Percentiles rank a stretch among this genome's conserved stretches.
Conservation (phyloP, 2,797 vertebrate species). For the Bovichtus variegatus region DNA sequence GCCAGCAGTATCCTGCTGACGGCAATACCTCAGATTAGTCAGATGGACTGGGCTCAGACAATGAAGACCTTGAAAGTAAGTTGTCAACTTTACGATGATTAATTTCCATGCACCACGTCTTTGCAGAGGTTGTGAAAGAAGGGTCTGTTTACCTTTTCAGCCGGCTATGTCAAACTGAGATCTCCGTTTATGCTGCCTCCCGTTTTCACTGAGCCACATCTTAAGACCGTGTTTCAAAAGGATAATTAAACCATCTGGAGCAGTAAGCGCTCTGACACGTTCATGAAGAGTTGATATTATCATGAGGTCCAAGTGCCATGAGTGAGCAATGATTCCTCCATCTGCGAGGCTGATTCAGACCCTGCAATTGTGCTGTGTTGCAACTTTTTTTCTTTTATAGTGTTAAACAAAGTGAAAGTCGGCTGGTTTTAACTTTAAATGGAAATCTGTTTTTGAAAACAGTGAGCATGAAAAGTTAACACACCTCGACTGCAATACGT, state of each 20-base stretch:
- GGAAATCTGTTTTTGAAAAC: neutral
- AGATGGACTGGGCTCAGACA: conserved; percentile 93
- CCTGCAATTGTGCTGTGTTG: neutral
- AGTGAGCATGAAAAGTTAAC: neutral
- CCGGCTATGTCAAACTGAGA: neutral
- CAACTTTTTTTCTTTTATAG: neutral
- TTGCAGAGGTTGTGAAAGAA: conserved; percentile 14
- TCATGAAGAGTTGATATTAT: neutral
- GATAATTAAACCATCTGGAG: conserved; percentile 15
- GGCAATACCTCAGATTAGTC: conserved; percentile 93
- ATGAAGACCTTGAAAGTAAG: conserved; percentile 90
- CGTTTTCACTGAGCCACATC: neutral
- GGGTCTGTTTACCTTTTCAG: conserved; percentile 24
- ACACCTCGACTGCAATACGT: neutral
- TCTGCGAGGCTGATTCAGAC: neutral
- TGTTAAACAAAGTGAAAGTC: neutral
- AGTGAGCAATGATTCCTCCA: neutral
- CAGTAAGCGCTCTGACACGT: neutral
- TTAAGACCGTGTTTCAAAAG: conserved; percentile 5
- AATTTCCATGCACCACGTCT: conserved; percentile 13
- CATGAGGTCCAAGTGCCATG: neutral
- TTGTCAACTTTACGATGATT: conserved; percentile 30
- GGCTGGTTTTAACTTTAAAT: neutral
- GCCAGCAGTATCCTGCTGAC: conserved; percentile 96
- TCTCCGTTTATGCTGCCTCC: neutral